A percentile compares a stretch with the other conserved stretches of the same genome.
phyloP scores from a whole-genome alignment of 2,113 vertebrate genomes.

The Monopterus albus region DNA sequence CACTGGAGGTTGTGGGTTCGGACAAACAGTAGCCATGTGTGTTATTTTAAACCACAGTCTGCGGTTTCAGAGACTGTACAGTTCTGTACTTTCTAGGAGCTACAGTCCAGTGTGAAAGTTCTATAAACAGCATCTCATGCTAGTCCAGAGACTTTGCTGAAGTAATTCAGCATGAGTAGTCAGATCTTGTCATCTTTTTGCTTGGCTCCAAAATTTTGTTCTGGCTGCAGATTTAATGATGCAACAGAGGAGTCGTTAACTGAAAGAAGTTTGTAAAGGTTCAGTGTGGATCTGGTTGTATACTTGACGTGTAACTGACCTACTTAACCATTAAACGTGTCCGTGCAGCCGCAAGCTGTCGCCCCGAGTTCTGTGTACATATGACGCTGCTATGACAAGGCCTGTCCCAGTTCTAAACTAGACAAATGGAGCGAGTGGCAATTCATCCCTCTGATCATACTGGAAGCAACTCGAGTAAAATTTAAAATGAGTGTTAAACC shows the following conservation, averaged over 20 bases:
- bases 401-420: conserved; percentile 21
- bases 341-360: neutral
- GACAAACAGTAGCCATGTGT: conserved; percentile 32
- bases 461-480: conserved; percentile 13
- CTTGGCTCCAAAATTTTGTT: neutral
- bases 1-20: conserved; percentile 35
- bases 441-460: conserved; percentile 7
- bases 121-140: neutral
- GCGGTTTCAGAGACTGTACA: conserved; percentile 15
- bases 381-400: conserved; percentile 19
- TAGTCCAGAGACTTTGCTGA: neutral
- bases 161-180: neutral
- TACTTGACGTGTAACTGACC: neutral
- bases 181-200: conserved; percentile 2
- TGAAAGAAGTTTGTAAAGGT: neutral
- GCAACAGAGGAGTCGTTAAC: neutral
- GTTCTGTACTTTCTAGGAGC: conserved; percentile 15
- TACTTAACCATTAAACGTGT: neutral
- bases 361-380: conserved; percentile 4
- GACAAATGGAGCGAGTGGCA: conserved; percentile 11
- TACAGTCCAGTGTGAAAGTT: conserved; percentile 22
- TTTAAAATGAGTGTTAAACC: conserved; percentile 15
- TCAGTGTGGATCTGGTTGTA: neutral
- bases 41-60: conserved; percentile 51
- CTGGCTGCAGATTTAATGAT: neutral